phyloP scores from a whole-genome alignment of 2,113 vertebrate genomes.

The Pseudopodoces humilis region DNA sequence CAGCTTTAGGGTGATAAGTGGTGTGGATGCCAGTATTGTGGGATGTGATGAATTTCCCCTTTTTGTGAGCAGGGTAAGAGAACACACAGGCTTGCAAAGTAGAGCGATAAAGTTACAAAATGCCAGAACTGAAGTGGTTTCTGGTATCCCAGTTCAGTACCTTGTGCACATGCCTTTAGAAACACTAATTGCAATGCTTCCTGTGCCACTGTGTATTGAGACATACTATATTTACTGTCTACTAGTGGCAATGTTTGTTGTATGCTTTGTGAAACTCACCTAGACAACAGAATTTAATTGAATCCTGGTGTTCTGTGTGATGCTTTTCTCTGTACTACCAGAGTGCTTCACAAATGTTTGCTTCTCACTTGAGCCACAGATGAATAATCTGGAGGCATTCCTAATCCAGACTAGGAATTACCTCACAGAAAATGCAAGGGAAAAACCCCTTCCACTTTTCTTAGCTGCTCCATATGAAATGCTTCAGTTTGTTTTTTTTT shows the following conservation, averaged over 20 bases:
- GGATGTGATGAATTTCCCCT: neutral
- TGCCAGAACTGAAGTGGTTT: neutral
- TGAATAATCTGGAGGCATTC: slow-evolving; percentile 18
- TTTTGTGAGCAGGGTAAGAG: neutral
- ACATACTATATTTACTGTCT: neutral
- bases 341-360: slow-evolving; percentile 19
- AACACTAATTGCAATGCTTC: neutral
- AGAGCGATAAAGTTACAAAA: neutral
- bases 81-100: neutral
- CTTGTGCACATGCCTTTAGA: neutral
- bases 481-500: neutral
- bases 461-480: neutral
- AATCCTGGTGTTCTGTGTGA: neutral
- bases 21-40: neutral
- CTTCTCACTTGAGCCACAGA: neutral
- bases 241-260: neutral
- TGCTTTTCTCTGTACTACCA: neutral
- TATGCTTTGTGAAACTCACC: neutral
- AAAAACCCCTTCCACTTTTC: neutral
- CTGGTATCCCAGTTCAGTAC: neutral
- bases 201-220: neutral
- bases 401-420: neutral
- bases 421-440: neutral
- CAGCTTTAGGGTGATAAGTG: neutral
- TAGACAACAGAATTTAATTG: neutral